Base-by-base conservation (phyloP, 1,140 invertebrate species). In the Liolophura sinensis region DNA sequence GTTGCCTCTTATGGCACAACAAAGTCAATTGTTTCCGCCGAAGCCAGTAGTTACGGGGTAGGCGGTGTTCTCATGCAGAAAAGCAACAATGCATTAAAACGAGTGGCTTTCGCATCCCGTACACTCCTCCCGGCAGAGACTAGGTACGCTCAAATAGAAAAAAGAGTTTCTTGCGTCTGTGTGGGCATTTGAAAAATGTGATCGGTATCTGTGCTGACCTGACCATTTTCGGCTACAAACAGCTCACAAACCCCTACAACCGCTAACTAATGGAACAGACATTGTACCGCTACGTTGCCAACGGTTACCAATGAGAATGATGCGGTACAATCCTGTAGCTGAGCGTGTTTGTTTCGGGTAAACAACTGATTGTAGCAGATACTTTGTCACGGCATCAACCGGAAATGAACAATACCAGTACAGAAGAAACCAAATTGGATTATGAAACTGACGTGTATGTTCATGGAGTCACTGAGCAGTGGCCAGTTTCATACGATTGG, bases 151-250 rank as follows among this genome's bases (percentile, higher is more conserved):
- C n/a, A n/a, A n/a, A n/a, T n/a, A n/a, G 86, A 89, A 89, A 52
- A 87, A 82, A 74, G 87, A 89, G 78, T 85, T 80, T 7, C 70
- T 86, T 18, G 83, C 84, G 12, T 78, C 87, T 18, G 68, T 87
- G 0, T 88, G 81, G 75, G 84, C 82, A 1, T 81, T 88, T n/a
- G 78, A 82, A 60, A 86, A 86, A 73, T 89, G 88, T 75, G 75
- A 84, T 20, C 67, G 85, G 51, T 89, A 86, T 71, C 60, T 87
- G 9, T 82, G 73, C 68, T 87, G 83, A 55, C n/a, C n/a, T 69
- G 87, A 82, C 55, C 52, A 24, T 7, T 68, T 78, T 27, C 62
- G 50, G 49, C 56, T 83, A 11, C 11, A 48, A 52, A 82, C 77
- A 12, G 82, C 84, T 60, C 76, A 83, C 46, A 78, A 81, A 62